A percentile compares a stretch with the other conserved stretches of the same genome.
phyloP scores from a whole-genome alignment of 2,113 vertebrate species.

The Neodontobutis hainanensis region DNA sequence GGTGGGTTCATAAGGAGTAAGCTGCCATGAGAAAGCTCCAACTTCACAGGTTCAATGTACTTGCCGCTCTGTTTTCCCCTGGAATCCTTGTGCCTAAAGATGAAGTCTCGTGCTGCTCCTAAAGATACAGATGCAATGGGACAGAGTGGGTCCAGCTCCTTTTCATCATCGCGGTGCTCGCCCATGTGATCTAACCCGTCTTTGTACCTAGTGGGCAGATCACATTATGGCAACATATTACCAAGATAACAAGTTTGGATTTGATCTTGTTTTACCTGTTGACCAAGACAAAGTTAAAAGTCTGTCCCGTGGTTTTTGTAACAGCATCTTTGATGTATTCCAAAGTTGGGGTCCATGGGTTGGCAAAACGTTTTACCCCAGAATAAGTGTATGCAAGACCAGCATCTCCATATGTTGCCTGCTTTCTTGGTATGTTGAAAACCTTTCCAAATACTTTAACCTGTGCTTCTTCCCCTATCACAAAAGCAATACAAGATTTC shows the following conservation, averaged over 20 bases:
- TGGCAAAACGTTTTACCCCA: slow-evolving; percentile 82
- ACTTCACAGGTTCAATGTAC: slow-evolving; percentile 71
- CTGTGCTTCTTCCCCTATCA: slow-evolving; percentile 81
- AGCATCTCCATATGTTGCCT: slow-evolving; percentile 86
- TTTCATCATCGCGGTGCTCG: slow-evolving; percentile 91
- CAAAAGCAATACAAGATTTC: background rate
- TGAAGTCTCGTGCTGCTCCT: slow-evolving; percentile 88
- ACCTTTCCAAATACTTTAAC: slow-evolving; percentile 88
- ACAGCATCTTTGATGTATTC: slow-evolving; percentile 80
- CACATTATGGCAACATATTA: background rate
- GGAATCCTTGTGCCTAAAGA: slow-evolving; percentile 84
- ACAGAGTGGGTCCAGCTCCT: slow-evolving; percentile 84
- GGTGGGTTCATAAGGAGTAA: slow-evolving; percentile 92
- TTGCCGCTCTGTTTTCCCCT: slow-evolving; percentile 62
- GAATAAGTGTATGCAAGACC: slow-evolving; percentile 91
- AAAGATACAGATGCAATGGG: slow-evolving; percentile 93
- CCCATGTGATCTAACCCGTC: slow-evolving; percentile 93
- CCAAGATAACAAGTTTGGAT: background rate
- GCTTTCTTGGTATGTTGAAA: slow-evolving; percentile 85
- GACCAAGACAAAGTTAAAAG: slow-evolving; percentile 93
- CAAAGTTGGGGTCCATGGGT: slow-evolving; percentile 87
- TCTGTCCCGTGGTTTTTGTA: slow-evolving; percentile 79
- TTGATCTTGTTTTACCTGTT: slow-evolving; percentile 85
- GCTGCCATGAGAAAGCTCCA: slow-evolving; percentile 88
- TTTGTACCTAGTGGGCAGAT: slow-evolving; percentile 83